These are phyloP conservation scores for Platysternon megacephalum DNA, from an alignment of 2,113 vertebrate genomes.

Conservation along the genomic window DNA sequence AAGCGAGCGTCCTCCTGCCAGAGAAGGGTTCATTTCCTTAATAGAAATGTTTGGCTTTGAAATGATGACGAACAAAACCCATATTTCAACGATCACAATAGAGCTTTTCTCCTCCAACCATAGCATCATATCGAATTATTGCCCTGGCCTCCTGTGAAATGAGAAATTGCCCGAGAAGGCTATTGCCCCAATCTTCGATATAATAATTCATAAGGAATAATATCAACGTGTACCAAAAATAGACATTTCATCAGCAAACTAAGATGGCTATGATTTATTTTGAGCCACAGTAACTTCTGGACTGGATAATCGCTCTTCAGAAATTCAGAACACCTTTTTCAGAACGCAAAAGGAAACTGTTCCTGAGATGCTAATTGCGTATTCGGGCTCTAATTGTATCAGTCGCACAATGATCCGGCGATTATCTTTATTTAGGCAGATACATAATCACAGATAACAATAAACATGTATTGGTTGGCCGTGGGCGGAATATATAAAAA, in stretches of 20 bases:
- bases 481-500: rapidly evolving
- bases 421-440: neutral
- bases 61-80: rapidly evolving
- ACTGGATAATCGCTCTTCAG: neutral
- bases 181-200: neutral
- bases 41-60: rapidly evolving
- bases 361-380: neutral
- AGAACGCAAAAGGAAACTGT: rapidly evolving
- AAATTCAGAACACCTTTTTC: rapidly evolving
- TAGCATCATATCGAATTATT: neutral
- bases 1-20: neutral
- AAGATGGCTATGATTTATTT: neutral
- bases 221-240: too few species aligned
- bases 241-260: rapidly evolving
- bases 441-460: rapidly evolving
- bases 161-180: neutral
- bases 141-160: neutral
- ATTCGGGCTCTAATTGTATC: neutral
- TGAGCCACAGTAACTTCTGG: rapidly evolving
- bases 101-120: neutral
- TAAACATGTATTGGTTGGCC: neutral
- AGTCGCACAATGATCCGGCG: too few species aligned
- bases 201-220: rapidly evolving
- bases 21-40: rapidly evolving
- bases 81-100: rapidly evolving